Evolutionary conservation across 2,797 vertebrate genomes (phyloP), one percentile per base, ranked within the genome.

Genomic region (Pteronotus mesoamericanus): DNA sequence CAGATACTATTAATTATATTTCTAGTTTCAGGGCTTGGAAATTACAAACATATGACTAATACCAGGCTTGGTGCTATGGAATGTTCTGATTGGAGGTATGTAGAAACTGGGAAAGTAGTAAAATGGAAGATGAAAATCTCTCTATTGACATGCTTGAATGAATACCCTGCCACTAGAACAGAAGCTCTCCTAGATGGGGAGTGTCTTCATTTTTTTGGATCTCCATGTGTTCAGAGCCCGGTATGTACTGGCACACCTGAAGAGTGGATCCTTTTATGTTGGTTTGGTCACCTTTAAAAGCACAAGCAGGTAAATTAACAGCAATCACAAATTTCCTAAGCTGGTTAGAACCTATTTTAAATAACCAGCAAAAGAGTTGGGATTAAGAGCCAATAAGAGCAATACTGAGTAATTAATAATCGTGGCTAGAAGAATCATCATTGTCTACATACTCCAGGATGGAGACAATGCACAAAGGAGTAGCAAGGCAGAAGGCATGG

Each of bases 1-100:
- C 64, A 93, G 34, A 85, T 46, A 71, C 26, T 82, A 89, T 93
- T 89, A 77, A 87, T 85, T 86, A 71, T 59, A n/a, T 71, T 91
- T 92, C 51, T 53, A 77, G 61, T 86, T 94, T 96, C 53, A 46
- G 64, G 57, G 37, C 21, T 91, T 95, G 64, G 59, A 92, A 89
- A 86, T 72, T 24, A 84, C 4, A 90, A 69, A 84, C 26, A 15
- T 29, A 3, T 55, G 79, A 75, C 14, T 88, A 74, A 72, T 21
- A 51, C 34, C 61, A 88, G 79, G 26, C 57, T 46, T 42, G 14
- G 34, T 75, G 26, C 34, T 46, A 14, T 51, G 53, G 42, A 15
- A n/a, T 72, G 24, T 91, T 94, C 69, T 80, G 18, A 59, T 37
- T 37, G 32, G 22, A 86, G 46, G 64, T 39, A 79, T 77, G 59